A percentile compares a stretch with the other conserved stretches of the same genome.
phyloP scores from a whole-genome alignment of 2,113 vertebrate genomes.

The Muscicapa adusta region DNA sequence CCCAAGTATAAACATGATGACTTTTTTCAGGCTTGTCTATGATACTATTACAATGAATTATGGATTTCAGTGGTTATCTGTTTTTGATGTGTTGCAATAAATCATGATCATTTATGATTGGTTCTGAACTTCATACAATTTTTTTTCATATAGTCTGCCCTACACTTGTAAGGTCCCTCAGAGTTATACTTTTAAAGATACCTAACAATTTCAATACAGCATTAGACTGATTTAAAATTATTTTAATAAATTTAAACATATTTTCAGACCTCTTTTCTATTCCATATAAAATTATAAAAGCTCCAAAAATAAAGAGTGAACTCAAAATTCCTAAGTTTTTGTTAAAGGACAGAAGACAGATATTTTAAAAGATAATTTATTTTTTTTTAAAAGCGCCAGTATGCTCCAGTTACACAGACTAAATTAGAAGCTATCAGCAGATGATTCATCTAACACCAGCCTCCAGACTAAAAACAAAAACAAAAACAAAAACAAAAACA shows the following conservation, averaged over 20 bases:
- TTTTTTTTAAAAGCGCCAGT: no score
- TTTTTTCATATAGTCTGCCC: not conserved
- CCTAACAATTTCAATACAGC: not conserved
- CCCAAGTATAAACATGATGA: constrained; percentile 13
- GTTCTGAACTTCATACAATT: not conserved
- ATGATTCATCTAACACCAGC: not conserved
- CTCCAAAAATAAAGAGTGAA: not conserved
- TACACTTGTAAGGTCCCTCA: not conserved
- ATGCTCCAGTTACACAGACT: not conserved
- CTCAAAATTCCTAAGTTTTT: not conserved
- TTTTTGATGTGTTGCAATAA: not conserved
- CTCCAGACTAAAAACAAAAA: not conserved
- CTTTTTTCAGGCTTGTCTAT: constrained; percentile 40
- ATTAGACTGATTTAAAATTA: not conserved
- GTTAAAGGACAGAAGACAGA: not conserved
- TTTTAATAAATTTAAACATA: not conserved
- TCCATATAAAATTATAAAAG: not conserved
- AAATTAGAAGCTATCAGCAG: not conserved
- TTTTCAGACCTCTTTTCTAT: not conserved
- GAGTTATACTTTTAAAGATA: not conserved
- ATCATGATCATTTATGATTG: constrained; percentile 1
- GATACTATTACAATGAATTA: constrained; percentile 24
- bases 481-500: not conserved
- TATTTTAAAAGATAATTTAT: not conserved
- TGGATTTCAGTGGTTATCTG: constrained; percentile 33